Evolutionary conservation across 23 tunicate genomes (phyloP).

Genomic region (Oikopleura dioica): DNA sequence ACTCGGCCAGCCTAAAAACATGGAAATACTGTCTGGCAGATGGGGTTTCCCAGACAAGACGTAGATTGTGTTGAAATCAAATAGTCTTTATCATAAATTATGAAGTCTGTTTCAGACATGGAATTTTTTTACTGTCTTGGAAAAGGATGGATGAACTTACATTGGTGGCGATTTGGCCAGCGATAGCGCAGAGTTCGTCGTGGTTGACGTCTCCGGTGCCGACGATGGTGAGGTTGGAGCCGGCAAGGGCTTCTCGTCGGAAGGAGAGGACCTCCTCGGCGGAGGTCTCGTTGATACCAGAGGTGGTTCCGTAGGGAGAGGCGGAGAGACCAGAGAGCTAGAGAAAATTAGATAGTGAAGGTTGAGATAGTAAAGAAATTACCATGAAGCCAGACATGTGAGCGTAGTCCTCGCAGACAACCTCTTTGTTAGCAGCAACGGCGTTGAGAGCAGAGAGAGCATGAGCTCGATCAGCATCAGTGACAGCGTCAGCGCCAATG

Average conservation of each 20-base stretch:
- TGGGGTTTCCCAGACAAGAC: no score
- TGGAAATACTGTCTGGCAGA: no score
- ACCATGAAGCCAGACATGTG: neutral
- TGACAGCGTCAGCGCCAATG: neutral
- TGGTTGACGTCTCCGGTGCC: neutral
- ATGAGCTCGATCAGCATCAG: neutral
- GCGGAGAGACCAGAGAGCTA: neutral
- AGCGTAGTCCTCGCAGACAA: neutral
- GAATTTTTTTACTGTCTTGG: no score
- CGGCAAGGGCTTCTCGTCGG: neutral
- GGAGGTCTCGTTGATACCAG: neutral
- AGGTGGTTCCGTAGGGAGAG: neutral
- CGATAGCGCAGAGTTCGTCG: neutral
- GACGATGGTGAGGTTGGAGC: neutral
- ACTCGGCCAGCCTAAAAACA: neutral
- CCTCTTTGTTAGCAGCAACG: neutral
- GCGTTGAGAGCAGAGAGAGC: neutral
- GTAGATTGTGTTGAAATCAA: no score
- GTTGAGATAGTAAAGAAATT: neutral
- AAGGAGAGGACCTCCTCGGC: neutral
- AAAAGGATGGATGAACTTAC: no score
- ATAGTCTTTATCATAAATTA: no score
- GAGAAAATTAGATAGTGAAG: neutral
- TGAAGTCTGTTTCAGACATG: no score
- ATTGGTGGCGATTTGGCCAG: neutral